Evolutionary conservation across 1,140 invertebrate genomes (phyloP).

Genomic region (Drosophila bifasciata): DNA sequence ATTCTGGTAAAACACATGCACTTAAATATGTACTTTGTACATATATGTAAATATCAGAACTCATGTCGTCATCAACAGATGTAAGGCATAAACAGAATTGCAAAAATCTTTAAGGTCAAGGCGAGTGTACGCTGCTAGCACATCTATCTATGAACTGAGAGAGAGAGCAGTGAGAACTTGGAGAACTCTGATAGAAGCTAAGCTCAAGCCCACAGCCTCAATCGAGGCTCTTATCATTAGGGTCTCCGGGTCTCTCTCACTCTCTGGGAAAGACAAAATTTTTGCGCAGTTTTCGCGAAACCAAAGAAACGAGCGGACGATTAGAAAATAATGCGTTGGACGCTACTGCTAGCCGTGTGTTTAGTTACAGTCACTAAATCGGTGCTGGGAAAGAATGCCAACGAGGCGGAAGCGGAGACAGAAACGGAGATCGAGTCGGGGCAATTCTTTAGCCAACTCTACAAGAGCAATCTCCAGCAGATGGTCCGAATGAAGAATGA

Average conservation of each 20-base stretch:
- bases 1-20: too few species aligned
- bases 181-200: slow-evolving; percentile 33
- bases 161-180: slow-evolving; percentile 19
- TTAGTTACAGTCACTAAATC: slow-evolving; percentile 18
- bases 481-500: slow-evolving; percentile 57
- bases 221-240: slow-evolving; percentile 56
- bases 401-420: slow-evolving; percentile 8
- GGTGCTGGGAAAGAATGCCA: not conserved
- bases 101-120: slow-evolving; percentile 66
- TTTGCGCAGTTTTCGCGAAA: slow-evolving; percentile 57
- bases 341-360: slow-evolving; percentile 32
- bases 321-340: slow-evolving; percentile 34
- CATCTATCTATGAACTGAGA: slow-evolving; percentile 12
- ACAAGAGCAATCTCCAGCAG: slow-evolving; percentile 55
- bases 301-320: slow-evolving; percentile 58
- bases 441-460: slow-evolving; percentile 54
- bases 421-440: slow-evolving; percentile 29
- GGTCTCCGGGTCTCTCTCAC: not conserved
- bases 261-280: slow-evolving; percentile 21
- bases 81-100: slow-evolving; percentile 22
- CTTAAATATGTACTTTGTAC: not conserved
- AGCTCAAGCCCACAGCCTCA: slow-evolving; percentile 21
- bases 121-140: not conserved
- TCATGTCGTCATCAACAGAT: slow-evolving; percentile 4
- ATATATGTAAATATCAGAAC: slow-evolving; percentile 6